A percentile compares a stretch with the other conserved stretches of the same genome.
These are phyloP conservation scores for Gymnogyps californianus DNA, from an alignment of 2,113 vertebrate genomes.

Conservation along the genomic window DNA sequence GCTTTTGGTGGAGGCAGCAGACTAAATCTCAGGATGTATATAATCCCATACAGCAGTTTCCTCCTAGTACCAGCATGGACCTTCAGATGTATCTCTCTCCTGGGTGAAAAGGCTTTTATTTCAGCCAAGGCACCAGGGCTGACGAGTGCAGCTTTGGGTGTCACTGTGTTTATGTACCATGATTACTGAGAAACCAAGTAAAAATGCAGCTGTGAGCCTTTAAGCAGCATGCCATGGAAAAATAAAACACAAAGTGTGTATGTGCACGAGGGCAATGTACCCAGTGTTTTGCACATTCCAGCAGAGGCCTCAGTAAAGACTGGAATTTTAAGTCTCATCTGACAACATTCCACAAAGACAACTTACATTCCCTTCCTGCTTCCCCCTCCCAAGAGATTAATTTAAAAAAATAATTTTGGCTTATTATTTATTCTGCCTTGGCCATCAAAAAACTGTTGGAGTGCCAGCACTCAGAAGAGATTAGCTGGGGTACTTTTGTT, in stretches of 20 bases:
- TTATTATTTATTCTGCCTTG: slow-evolving; percentile 26
- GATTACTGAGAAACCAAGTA: background rate
- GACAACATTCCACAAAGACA: slow-evolving; percentile 30
- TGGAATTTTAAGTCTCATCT: slow-evolving; percentile 41
- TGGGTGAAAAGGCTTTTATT: background rate
- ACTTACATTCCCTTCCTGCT: background rate
- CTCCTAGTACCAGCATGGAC: background rate
- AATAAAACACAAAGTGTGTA: background rate
- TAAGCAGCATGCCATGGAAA: background rate
- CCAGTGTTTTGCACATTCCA: slow-evolving; percentile 26
- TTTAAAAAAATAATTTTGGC: background rate
- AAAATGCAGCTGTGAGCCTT: background rate
- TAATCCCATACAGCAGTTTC: background rate
- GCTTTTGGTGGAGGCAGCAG: background rate
- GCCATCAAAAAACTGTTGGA: background rate
- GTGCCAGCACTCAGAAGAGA: background rate
- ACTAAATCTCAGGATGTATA: background rate
- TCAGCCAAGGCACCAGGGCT: background rate
- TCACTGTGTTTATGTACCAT: background rate
- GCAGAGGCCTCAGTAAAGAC: slow-evolving; percentile 9
- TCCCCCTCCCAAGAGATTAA: background rate
- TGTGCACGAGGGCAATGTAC: background rate
- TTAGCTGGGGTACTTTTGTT: background rate
- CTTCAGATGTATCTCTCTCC: background rate
- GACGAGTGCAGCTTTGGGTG: background rate